These are phyloP conservation scores for Phalacrocorax carbo DNA, from an alignment of 2,113 vertebrate genomes.

Conservation along the genomic window DNA sequence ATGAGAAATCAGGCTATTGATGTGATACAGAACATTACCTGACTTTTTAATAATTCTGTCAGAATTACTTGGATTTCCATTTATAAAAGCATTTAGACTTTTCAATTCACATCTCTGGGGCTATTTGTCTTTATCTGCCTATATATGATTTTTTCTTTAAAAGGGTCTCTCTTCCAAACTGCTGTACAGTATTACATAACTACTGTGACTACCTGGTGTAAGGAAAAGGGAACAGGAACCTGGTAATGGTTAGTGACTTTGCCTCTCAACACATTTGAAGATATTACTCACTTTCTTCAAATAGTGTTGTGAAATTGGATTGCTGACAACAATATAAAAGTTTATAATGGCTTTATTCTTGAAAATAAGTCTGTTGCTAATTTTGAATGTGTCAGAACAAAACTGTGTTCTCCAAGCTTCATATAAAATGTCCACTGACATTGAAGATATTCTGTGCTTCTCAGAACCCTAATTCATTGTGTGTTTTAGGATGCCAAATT, in stretches of 20 bases:
- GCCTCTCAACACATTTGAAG: neutral
- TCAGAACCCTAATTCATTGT: neutral
- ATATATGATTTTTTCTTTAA: neutral
- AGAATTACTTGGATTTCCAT: neutral
- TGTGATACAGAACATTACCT: neutral
- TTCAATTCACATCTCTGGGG: neutral
- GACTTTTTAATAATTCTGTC: neutral
- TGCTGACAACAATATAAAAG: neutral
- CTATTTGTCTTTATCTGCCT: neutral
- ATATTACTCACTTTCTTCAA: neutral
- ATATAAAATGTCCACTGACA: neutral
- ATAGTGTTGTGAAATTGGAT: neutral
- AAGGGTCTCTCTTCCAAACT: neutral
- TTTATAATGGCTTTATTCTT: neutral
- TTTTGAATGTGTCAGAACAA: neutral
- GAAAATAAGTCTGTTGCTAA: neutral
- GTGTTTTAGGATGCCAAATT: neutral
- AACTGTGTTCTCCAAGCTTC: neutral
- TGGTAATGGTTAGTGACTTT: neutral
- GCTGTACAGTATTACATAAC: neutral
- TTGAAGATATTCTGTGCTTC: neutral
- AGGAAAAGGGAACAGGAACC: neutral
- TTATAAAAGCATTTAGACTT: neutral
- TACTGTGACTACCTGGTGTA: neutral
- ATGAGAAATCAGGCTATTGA: neutral